These are phyloP conservation scores for Thymelicus acteon DNA, from an alignment of 2,888 invertebrate species.

Conservation along the genomic window DNA sequence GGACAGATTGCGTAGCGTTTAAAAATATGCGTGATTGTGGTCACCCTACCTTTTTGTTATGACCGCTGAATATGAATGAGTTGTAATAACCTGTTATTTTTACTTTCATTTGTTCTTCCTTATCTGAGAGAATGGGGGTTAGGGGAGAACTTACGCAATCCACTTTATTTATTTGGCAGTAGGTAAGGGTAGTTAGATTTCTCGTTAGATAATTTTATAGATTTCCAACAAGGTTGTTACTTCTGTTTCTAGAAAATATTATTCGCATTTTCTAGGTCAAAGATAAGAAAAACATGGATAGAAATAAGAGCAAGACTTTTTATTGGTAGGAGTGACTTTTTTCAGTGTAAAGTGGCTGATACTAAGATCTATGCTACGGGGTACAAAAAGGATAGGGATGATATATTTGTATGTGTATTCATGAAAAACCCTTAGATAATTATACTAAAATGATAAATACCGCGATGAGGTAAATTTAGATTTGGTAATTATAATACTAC, in stretches of 20 bases:
- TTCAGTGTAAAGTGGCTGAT: too few species aligned
- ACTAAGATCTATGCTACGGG: too few species aligned
- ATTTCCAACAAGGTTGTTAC: neutral
- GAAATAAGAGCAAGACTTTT: too few species aligned
- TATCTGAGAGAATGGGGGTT: neutral
- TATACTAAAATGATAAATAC: too few species aligned
- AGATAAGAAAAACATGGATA: neutral
- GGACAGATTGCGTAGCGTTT: neutral
- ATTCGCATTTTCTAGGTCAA: neutral
- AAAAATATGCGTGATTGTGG: slow-evolving; percentile 9
- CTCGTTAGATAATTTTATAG: neutral
- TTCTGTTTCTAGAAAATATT: neutral
- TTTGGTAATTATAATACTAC: too few species aligned
- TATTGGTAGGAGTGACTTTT: too few species aligned
- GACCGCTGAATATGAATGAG: slow-evolving; percentile 17
- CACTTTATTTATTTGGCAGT: neutral
- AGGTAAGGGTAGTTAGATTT: neutral
- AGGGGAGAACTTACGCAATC: neutral
- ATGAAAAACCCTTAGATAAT: too few species aligned
- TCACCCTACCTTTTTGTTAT: slow-evolving; percentile 7
- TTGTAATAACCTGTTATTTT: slow-evolving; percentile 16
- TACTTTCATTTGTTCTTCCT: slow-evolving; percentile 14
- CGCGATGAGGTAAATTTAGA: too few species aligned
- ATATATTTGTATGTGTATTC: too few species aligned
- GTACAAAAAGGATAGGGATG: too few species aligned